Evolutionary conservation across 2,797 vertebrate genomes (phyloP).

Genomic region (Chelonia mydas): DNA sequence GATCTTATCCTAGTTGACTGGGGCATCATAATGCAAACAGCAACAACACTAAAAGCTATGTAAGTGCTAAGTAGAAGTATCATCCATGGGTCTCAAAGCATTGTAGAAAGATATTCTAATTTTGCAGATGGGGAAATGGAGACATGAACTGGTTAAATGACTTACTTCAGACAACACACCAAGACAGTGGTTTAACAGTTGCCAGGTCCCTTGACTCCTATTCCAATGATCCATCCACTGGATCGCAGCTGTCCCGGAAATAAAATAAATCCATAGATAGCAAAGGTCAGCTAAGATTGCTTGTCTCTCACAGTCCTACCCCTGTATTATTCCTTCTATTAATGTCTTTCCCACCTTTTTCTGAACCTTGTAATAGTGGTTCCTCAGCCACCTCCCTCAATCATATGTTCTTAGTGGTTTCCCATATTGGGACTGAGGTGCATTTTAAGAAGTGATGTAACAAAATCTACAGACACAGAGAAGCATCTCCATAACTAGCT

Average conservation of each 20-base stretch:
- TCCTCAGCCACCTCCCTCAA: neutral
- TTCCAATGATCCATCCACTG: neutral
- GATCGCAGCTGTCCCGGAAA: neutral
- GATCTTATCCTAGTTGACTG: neutral
- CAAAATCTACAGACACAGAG: constrained; percentile 14
- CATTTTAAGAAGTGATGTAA: neutral
- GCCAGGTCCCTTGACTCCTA: neutral
- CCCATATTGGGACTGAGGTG: neutral
- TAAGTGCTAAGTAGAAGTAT: neutral
- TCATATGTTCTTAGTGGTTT: neutral
- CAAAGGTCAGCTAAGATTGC: neutral
- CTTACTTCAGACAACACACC: neutral
- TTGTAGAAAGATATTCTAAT: neutral
- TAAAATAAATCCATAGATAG: neutral
- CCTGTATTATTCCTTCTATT: neutral
- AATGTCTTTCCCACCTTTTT: neutral
- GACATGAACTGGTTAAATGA: neutral
- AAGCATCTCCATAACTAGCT: neutral
- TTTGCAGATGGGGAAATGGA: constrained; percentile 8
- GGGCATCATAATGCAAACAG: neutral
- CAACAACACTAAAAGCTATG: neutral
- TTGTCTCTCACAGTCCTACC: neutral
- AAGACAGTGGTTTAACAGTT: neutral
- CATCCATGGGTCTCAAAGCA: neutral
- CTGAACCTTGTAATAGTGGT: neutral